Base-by-base conservation (phyloP, 2,797 vertebrate genomes). In the Cuniculus paca region DNA sequence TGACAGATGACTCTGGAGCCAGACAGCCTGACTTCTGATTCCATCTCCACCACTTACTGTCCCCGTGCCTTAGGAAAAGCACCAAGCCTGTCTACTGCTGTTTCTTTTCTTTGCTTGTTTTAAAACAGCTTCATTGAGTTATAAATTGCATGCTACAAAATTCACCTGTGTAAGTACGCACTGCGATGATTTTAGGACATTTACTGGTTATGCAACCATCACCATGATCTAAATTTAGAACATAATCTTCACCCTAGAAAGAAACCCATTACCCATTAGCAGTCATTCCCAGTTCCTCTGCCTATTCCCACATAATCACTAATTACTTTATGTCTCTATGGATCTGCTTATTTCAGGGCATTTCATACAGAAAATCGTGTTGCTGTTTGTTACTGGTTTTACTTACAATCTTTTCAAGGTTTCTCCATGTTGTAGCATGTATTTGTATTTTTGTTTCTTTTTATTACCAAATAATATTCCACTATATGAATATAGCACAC, bases 41-140 rank as follows among this genome's bases (percentile, higher is more conserved):
- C 50, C 45, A 0, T 84, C 61, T 45, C 42, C 12, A n/a, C 42
- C 17, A 34, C 78, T 42, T 50, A 50, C n/a, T 52, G 34, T 63
- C 42, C 19, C 39, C 75, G 5, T 77, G 42, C 36, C 42, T 84
- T 78, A 65, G 39, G 50, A 54, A 39, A 81, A 89, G 50, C 48
- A 8, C 28, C 16, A 6, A 81, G 31, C 31, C 48, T 78, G 11
- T 88, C 26, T 58, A 4, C 45, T 58, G 39, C 85, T 36, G 0
- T 83, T 50, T 92, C 11, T 85, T 90, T 85, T 11, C 2, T 56
- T 54, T 68, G 58, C 45, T 81, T 89, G 26, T 72, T 56, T 90
- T 81, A 72, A 74, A 56, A 85, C 42, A 34, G 58, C 74, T 94
- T 70, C 84, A n/a, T 92, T 88, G 83, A 94, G 74, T 78, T 92